These are phyloP conservation scores for Epinotia nisella DNA, from an alignment of 2,888 invertebrate genomes.

Conservation along the genomic window DNA sequence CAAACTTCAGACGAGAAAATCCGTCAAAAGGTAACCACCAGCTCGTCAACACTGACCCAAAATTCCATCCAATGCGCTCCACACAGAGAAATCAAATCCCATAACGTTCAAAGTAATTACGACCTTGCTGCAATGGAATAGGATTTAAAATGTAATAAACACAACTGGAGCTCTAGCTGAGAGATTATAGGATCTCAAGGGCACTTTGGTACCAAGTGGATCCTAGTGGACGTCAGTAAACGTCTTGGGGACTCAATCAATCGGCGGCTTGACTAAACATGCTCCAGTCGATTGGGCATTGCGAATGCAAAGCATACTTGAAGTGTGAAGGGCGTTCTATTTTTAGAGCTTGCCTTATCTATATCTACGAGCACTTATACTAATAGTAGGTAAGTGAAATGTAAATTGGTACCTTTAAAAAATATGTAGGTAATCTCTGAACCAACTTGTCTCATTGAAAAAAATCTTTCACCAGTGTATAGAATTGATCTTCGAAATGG, in stretches of 20 bases:
- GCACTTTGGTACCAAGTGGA: conserved; percentile 50
- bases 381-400: too few species aligned
- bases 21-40: background rate
- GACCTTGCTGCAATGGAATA: background rate
- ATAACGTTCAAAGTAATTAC: conserved; percentile 1
- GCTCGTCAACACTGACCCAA: conserved; percentile 13
- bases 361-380: too few species aligned
- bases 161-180: background rate
- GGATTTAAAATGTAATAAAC: conserved; percentile 5
- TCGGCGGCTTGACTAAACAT: conserved; percentile 53
- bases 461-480: too few species aligned
- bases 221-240: conserved; percentile 52
- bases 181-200: conserved; percentile 47
- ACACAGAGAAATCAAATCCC: background rate
- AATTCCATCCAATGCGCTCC: background rate
- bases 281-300: conserved; percentile 46
- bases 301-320: background rate
- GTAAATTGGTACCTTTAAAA: too few species aligned
- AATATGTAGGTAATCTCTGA: too few species aligned
- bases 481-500: too few species aligned
- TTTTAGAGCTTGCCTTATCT: background rate
- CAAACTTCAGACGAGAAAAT: background rate
- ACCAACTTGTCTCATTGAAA: too few species aligned
- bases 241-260: conserved; percentile 56
- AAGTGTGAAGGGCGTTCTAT: background rate